Evolutionary conservation across 2,113 vertebrate species (phyloP).

Genomic region (Gobius niger): DNA sequence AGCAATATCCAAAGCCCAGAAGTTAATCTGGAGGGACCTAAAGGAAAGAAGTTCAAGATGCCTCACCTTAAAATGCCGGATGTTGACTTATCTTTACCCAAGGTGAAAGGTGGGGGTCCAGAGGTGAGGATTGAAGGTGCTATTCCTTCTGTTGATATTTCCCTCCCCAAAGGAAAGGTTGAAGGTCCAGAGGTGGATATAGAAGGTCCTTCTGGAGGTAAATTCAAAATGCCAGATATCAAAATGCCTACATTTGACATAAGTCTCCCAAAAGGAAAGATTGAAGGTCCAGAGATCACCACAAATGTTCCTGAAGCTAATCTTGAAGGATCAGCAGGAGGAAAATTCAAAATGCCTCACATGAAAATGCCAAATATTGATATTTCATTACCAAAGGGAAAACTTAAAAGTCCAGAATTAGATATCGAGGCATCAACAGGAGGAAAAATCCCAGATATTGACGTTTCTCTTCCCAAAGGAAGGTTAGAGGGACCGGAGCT

Average conservation of each 20-base stretch:
- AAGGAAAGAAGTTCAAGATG: constrained; percentile 40
- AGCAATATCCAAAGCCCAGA: constrained; percentile 43
- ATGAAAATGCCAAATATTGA: constrained; percentile 45
- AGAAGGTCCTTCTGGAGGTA: constrained; percentile 30
- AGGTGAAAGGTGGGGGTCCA: background rate
- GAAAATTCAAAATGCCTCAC: constrained; percentile 54
- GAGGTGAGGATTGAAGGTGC: background rate
- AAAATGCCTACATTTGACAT: constrained; percentile 53
- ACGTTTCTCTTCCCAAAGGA: constrained; percentile 34
- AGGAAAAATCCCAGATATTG: constrained; percentile 23
- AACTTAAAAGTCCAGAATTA: constrained; percentile 17
- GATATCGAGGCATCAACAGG: constrained; percentile 25
- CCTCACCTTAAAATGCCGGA: too few species aligned
- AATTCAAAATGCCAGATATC: constrained; percentile 17
- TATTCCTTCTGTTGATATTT: background rate
- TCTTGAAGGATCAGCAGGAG: background rate
- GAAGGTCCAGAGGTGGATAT: constrained; percentile 9
- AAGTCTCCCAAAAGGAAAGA: constrained; percentile 47
- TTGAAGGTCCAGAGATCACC: background rate
- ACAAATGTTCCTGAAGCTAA: background rate
- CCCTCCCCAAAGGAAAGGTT: background rate
- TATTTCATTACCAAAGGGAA: constrained; percentile 50
- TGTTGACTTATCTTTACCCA: too few species aligned
- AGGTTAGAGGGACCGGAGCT: constrained; percentile 45
- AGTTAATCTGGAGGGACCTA: constrained; percentile 27